phyloP scores from a whole-genome alignment of 2,797 vertebrate genomes.

The Acipenser oxyrinchus region DNA sequence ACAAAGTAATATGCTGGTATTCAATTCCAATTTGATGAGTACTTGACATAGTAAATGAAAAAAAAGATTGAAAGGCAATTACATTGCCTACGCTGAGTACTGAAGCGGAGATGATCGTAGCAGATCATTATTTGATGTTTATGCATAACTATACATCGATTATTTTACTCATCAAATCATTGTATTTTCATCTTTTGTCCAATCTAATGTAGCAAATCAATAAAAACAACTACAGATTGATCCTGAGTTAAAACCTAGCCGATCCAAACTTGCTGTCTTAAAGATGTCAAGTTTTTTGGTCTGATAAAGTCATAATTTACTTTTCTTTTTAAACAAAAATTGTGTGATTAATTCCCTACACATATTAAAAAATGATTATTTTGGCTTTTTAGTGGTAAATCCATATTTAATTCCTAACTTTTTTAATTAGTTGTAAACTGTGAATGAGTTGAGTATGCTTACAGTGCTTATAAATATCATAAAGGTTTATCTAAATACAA shows the following conservation, averaged over 20 bases:
- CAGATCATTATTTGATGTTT: conserved; percentile 14
- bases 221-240: conserved; percentile 14
- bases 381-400: conserved; percentile 15
- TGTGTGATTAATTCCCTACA: conserved; percentile 14
- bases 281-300: conserved; percentile 8
- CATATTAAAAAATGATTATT: conserved; percentile 6
- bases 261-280: conserved; percentile 10
- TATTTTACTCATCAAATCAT: conserved; percentile 13
- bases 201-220: not conserved
- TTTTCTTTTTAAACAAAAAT: conserved; percentile 9
- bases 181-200: conserved; percentile 19
- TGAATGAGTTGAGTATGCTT: not conserved
- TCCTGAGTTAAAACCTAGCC: conserved; percentile 7
- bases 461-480: not conserved
- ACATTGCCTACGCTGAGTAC: no score
- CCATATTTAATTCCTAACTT: conserved; percentile 8
- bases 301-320: conserved; percentile 14
- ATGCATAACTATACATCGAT: conserved; percentile 13
- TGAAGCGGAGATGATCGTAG: not conserved
- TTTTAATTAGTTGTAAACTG: not conserved
- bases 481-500: not conserved
- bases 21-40: no score
- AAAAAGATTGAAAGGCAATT: no score
- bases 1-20: no score
- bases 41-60: no score